Percentiles rank a stretch among this genome's conserved stretches.
Conservation (phyloP, 2,888 invertebrate genomes). For the Platycheirus albimanus region DNA sequence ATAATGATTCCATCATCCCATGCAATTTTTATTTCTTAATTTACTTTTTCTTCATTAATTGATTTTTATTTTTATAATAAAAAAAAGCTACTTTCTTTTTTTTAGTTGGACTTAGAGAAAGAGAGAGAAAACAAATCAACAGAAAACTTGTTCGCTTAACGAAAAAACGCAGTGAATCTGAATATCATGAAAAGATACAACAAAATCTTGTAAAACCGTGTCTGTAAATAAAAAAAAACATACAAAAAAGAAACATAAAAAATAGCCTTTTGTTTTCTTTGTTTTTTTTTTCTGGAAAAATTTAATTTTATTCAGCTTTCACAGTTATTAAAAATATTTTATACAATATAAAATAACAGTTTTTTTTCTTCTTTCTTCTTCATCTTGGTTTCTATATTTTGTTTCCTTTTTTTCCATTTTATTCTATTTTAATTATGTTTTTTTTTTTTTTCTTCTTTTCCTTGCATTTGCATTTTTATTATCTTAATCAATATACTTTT, state of each 20-base stretch:
- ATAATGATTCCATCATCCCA: constrained; percentile 82
- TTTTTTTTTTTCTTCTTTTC: constrained; percentile 77
- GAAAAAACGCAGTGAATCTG: constrained; percentile 49
- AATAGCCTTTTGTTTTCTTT: constrained; percentile 65
- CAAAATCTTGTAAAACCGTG: constrained; percentile 58
- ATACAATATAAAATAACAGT: constrained; percentile 83
- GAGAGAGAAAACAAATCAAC: constrained; percentile 53
- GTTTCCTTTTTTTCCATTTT: constrained; percentile 78
- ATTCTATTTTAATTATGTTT: constrained; percentile 77
- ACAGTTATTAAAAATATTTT: constrained; percentile 83
- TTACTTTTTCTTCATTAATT: constrained; percentile 39
- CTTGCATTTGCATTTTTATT: constrained; percentile 75
- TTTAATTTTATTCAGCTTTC: constrained; percentile 82
- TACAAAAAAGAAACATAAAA: constrained; percentile 74
- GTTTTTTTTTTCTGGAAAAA: constrained; percentile 72
- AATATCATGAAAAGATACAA: too few relatives aligned
- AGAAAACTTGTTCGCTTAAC: constrained; percentile 54
- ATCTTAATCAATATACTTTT: constrained; percentile 52
- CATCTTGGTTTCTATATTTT: constrained; percentile 71
- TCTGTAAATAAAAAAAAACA: constrained; percentile 68
- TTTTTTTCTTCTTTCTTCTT: constrained; percentile 63
- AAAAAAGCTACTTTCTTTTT: constrained; percentile 16
- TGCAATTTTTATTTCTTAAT: constrained; percentile 59
- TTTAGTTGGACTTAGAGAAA: constrained; percentile 43
- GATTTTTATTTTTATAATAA: constrained; percentile 3